A percentile compares a stretch with the other conserved stretches of the same genome.
These are phyloP conservation scores for Megastigmus dorsalis DNA, from an alignment of 2,888 invertebrate species.

Conservation along the genomic window DNA sequence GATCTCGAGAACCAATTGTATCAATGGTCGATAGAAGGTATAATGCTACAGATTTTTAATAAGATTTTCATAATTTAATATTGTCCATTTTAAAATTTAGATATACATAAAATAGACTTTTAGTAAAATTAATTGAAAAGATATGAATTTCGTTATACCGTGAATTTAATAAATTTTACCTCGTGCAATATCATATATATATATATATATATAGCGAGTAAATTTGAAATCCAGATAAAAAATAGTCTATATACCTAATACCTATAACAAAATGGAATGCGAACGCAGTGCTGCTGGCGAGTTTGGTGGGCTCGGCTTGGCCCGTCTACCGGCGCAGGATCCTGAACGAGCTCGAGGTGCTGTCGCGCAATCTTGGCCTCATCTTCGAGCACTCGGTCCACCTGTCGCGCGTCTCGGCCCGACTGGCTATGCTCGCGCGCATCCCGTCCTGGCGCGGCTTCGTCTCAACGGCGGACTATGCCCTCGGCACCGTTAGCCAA, in stretches of 20 bases:
- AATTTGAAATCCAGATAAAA: too few relatives aligned
- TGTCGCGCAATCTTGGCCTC: conserved; percentile 81
- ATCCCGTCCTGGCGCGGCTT: conserved; percentile 85
- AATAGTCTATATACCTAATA: too few relatives aligned
- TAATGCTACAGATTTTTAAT: too few relatives aligned
- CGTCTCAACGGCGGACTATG: conserved; percentile 80
- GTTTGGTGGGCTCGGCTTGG: conserved; percentile 73
- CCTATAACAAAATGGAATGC: too few relatives aligned
- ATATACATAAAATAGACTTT: too few relatives aligned
- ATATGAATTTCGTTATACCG: too few relatives aligned
- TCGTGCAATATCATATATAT: too few relatives aligned
- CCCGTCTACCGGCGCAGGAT: conserved; percentile 56
- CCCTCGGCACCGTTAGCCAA: conserved; percentile 78
- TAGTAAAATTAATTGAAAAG: too few relatives aligned
- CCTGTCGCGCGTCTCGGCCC: conserved; percentile 82
- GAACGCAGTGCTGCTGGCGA: conserved; percentile 70
- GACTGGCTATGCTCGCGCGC: conserved; percentile 79
- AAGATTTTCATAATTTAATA: too few relatives aligned
- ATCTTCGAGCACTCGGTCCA: conserved; percentile 85
- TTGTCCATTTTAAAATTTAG: too few relatives aligned
- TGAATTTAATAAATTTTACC: too few relatives aligned
- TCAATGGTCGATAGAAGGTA: conserved; percentile 87
- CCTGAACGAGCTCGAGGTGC: conserved; percentile 66
- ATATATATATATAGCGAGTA: too few relatives aligned
- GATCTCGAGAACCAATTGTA: conserved; percentile 84